Percentiles rank a stretch among this genome's conserved stretches.
These are phyloP conservation scores for Eleutherodactylus coqui DNA, from an alignment of 2,797 vertebrate genomes.

Conservation along the genomic window DNA sequence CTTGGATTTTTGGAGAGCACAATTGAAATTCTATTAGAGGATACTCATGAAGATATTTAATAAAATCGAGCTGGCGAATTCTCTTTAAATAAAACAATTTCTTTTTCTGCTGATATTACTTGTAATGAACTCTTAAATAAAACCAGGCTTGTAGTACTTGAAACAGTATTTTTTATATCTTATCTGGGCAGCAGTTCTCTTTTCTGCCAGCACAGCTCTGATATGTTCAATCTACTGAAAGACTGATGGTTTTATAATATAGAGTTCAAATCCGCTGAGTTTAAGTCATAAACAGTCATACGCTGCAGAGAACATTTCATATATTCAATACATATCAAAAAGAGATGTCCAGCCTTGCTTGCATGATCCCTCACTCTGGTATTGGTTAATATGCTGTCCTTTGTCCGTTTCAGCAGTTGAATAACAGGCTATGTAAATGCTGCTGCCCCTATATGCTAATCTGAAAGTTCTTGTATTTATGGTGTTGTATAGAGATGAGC, in stretches of 20 bases:
- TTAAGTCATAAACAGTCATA: constrained; percentile 1
- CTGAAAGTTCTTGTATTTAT: neutral
- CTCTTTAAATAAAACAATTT: neutral
- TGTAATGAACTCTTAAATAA: constrained; percentile 16
- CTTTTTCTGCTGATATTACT: neutral
- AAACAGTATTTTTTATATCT: neutral
- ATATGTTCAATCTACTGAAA: constrained; percentile 30
- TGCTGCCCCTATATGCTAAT: neutral
- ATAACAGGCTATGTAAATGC: constrained; percentile 14
- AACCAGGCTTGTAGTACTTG: neutral
- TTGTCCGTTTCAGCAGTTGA: constrained; percentile 5
- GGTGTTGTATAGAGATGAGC: neutral
- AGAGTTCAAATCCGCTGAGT: constrained; percentile 10
- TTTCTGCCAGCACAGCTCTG: constrained; percentile 13
- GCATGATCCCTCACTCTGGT: constrained; percentile 19
- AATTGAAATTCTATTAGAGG: neutral
- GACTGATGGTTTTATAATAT: constrained; percentile 11
- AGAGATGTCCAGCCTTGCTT: constrained; percentile 30
- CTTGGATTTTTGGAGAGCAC: neutral
- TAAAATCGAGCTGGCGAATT: neutral
- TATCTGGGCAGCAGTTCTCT: neutral
- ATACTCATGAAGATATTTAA: neutral
- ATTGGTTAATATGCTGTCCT: neutral
- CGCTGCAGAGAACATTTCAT: constrained; percentile 1
- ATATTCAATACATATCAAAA: constrained; percentile 25